Conservation (phyloP, 2,888 invertebrate species). For the Ptychoptera albimana region DNA sequence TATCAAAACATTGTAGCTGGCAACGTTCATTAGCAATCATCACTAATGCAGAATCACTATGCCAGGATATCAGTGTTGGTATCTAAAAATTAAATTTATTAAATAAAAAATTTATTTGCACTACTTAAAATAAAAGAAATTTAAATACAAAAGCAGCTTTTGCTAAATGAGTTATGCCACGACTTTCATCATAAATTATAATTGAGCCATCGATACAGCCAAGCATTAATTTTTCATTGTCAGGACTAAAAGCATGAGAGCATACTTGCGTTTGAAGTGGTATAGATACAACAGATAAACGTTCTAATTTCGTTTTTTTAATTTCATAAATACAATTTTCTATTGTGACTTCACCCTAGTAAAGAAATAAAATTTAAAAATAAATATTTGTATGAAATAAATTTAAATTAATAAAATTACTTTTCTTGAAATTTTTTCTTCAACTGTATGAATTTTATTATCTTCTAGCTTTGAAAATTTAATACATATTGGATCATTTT, state of each 20-base stretch:
- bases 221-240: conserved; percentile 57
- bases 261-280: conserved; percentile 53
- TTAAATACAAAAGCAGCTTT: conserved; percentile 64
- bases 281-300: conserved; percentile 49
- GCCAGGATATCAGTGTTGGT: conserved; percentile 54
- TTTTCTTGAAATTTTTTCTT: conserved; percentile 62
- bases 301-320: conserved; percentile 40
- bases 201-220: conserved; percentile 77
- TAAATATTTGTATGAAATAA: conserved; percentile 6
- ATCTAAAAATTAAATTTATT: conserved; percentile 28
- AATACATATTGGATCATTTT: conserved; percentile 74
- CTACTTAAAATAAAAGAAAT: no score
- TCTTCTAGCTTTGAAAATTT: conserved; percentile 56
- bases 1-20: conserved; percentile 60
- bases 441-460: conserved; percentile 58
- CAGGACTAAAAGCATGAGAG: conserved; percentile 47
- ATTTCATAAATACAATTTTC: conserved; percentile 50
- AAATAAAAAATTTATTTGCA: conserved; percentile 2
- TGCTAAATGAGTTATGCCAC: conserved; percentile 57
- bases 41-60: conserved; percentile 49
- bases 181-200: conserved; percentile 58
- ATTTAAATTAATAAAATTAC: conserved; percentile 24
- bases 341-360: conserved; percentile 53
- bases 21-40: conserved; percentile 53
- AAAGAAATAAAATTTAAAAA: conserved; percentile 10